Base-by-base conservation (phyloP, 2,888 invertebrate genomes). In the Sminthurides aquaticus region DNA sequence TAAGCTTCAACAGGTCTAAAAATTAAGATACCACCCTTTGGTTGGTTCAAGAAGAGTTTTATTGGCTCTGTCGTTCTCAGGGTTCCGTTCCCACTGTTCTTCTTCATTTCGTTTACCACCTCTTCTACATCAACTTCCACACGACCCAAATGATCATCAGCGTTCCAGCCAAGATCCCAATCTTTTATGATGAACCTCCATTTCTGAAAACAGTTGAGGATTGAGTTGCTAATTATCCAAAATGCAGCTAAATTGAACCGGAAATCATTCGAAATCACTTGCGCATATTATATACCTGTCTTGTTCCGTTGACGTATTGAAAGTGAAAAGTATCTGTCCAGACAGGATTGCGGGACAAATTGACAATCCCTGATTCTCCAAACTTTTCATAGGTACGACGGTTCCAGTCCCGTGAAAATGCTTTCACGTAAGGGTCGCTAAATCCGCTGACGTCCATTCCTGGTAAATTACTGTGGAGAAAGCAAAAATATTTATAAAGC, bases 121-220 rank as follows among this genome's bases (percentile, higher is more conserved):
- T 62, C 62, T 5, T 55, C 55, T 24, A 55, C 55, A 22, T 55
- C 25, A 22, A 62, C 43, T 15, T 62, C 62, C 11, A 55, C 62
- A 5, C 62, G 20, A 8, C 62, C 62, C 54, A 62, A 55, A 3
- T 54, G 20, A 25, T 55, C 55, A 43, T 62, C 62, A 18, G 27
- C 54, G 3, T 55, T 62, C 62, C 62, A 62, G 22, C 62, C 55
- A 22, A 62, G 2, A 18, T 62, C 62, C 29, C 48, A 62, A 24
- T 62, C 62, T 24, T 56, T 54, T 18, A 62, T 55, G 1, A 62
- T 15, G 25, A 62, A 62, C 25, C 54, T 54, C 55, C 28, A 55
- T 52, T 28, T 60, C 52, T 60, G 27, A 11, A 18, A 22, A 34
- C 2, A 34, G 20, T 25, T 26, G 27, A 24, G 20, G 5, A 3